phyloP scores from a whole-genome alignment of 2,888 invertebrate species.

The Campaea margaritaria region DNA sequence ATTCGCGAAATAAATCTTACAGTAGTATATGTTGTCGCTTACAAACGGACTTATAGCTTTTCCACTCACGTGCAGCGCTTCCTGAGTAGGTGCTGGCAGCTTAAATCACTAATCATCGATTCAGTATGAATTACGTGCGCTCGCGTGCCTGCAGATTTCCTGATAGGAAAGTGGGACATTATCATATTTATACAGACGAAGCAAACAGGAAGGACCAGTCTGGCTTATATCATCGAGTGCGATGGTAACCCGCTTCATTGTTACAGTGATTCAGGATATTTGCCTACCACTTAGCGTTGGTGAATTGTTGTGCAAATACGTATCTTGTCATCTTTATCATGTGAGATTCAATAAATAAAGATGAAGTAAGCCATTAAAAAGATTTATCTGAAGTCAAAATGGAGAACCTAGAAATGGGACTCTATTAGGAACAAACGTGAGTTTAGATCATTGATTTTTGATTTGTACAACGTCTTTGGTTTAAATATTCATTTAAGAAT shows the following conservation, averaged over 20 bases:
- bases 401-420: too few species aligned
- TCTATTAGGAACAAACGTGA: constrained; percentile 1
- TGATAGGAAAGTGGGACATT: constrained; percentile 74
- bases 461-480: too few species aligned
- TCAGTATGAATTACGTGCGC: constrained; percentile 48
- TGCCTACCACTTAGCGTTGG: constrained; percentile 13
- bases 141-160: constrained; percentile 72
- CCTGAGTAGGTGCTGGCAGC: constrained; percentile 42
- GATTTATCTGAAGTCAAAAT: neutral
- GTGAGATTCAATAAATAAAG: constrained; percentile 32
- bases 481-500: neutral
- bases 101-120: constrained; percentile 61
- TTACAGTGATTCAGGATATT: constrained; percentile 16
- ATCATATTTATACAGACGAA: constrained; percentile 71
- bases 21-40: neutral
- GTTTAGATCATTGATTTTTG: too few species aligned
- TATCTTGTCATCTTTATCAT: constrained; percentile 37
- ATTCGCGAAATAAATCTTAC: neutral
- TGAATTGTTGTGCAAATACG: constrained; percentile 25
- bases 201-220: constrained; percentile 41
- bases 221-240: constrained; percentile 34
- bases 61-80: constrained; percentile 33
- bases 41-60: constrained; percentile 11
- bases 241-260: constrained; percentile 18
- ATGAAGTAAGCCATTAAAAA: neutral